Evolutionary conservation across 2,113 vertebrate genomes (phyloP).

Genomic region (Cynocephalus volans): DNA sequence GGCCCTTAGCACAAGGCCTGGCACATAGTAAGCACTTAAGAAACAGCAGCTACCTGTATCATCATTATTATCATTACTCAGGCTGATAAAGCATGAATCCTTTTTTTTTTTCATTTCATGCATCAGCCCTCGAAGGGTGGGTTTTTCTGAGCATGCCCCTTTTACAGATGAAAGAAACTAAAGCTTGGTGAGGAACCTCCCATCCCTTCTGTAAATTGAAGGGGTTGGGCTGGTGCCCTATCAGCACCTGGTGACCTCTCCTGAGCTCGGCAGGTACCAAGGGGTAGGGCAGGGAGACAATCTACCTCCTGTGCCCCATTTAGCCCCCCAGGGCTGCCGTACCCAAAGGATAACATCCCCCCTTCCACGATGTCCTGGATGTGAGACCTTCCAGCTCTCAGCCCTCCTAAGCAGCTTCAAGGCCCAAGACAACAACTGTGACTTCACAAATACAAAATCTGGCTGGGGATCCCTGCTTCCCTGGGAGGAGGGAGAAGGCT

Average conservation of each 20-base stretch:
- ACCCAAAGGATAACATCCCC: not conserved
- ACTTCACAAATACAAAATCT: rapidly evolving
- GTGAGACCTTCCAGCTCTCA: not conserved
- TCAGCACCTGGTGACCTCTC: rapidly evolving
- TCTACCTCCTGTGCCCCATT: too few relatives aligned
- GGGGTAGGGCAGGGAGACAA: not conserved
- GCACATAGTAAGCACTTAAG: not conserved
- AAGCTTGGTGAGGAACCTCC: not conserved
- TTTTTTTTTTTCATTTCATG: not conserved
- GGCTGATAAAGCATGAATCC: not conserved
- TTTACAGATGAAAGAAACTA: not conserved
- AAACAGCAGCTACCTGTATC: too few relatives aligned
- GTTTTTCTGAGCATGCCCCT: not conserved
- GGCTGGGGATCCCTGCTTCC: not conserved
- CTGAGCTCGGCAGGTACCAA: not conserved
- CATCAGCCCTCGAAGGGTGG: not conserved
- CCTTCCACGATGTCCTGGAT: not conserved
- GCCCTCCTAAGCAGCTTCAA: not conserved
- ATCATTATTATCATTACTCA: not conserved
- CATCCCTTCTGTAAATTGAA: not conserved
- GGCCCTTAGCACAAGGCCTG: not conserved
- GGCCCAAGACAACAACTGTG: not conserved
- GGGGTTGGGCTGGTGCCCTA: not conserved
- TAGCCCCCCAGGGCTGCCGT: not conserved
- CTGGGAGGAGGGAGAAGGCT: not conserved